These are phyloP conservation scores for Himalopsyche japonica DNA, from an alignment of 2,888 invertebrate species.

Conservation along the genomic window DNA sequence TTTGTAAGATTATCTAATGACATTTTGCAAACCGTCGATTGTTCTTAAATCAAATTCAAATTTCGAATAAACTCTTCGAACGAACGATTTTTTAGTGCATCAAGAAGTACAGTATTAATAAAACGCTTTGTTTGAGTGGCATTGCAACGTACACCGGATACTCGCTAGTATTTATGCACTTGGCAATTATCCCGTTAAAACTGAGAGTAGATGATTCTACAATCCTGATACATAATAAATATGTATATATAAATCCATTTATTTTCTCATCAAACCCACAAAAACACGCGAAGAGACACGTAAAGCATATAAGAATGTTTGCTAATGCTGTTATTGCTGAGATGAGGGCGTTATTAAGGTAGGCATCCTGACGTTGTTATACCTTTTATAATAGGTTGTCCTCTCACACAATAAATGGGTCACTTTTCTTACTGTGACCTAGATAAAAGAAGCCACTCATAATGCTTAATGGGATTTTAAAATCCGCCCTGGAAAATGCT, in stretches of 20 bases:
- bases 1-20: too few species aligned
- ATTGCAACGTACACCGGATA: too few species aligned
- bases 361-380: neutral
- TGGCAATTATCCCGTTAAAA: too few species aligned
- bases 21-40: too few species aligned
- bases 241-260: neutral
- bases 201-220: neutral
- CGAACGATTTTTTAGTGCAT: too few species aligned
- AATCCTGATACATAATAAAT: neutral
- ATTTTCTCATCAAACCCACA: neutral
- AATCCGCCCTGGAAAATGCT: neutral
- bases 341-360: neutral
- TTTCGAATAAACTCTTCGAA: too few species aligned
- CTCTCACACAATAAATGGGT: constrained; percentile 11
- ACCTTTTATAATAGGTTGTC: neutral
- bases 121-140: too few species aligned
- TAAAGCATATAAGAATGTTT: too few species aligned
- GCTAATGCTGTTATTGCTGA: neutral
- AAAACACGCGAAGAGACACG: neutral
- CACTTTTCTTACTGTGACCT: constrained; percentile 18
- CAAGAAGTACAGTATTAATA: too few species aligned
- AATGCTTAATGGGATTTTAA: neutral
- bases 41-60: too few species aligned
- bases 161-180: too few species aligned
- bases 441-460: neutral